Evolutionary conservation across 2,797 vertebrate species (phyloP), one percentile per base, ranked within the genome.

Genomic region (Acipenser transmontanus): DNA sequence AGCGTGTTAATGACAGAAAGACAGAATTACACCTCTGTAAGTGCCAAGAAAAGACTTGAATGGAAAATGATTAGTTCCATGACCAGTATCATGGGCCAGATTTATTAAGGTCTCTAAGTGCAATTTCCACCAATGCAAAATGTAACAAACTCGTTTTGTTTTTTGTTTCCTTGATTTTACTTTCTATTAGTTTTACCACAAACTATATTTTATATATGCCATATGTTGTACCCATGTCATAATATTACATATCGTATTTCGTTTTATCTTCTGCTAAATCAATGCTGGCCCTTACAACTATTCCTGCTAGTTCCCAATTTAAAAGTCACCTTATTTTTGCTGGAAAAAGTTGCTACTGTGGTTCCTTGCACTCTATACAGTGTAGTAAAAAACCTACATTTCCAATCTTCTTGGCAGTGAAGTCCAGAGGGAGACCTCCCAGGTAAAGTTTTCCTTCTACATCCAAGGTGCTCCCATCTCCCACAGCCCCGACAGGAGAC

Each of bases 361-460:
- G 51, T 8, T 34, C 34, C 34, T 34, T 34, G 0, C 34, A 34
- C 34, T 34, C 34, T 34, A 34, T 34, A 34, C 34, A 34, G 34
- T 34, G 14, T 61, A 34, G 5, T 9, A 11, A 17, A 4, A 47
- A 6, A 50, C 89, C 76, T 90, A 98, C 96, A 1, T 95, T 95
- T 52, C 92, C 91, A 57, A 93, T 89, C 71, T 86, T 94, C 76
- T 86, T 91, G 17, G 89, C 78, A 49, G 70, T 65, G 6, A 91
- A 92, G 34, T 84, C 77, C 0, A 80, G 72, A 1, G 94, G 93
- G 1, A 95, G 76, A 7, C 96, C 96, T 51, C 96, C 96, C 2
- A 98, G 74, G 50, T 93, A 97, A 1, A 98, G 68, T 64, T 82
- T 90, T 12, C 85, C 87, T 72, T 93, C 91, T 70, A 98, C 93